phyloP scores from a whole-genome alignment of 2,113 vertebrate species.

The Eclectus roratus region DNA sequence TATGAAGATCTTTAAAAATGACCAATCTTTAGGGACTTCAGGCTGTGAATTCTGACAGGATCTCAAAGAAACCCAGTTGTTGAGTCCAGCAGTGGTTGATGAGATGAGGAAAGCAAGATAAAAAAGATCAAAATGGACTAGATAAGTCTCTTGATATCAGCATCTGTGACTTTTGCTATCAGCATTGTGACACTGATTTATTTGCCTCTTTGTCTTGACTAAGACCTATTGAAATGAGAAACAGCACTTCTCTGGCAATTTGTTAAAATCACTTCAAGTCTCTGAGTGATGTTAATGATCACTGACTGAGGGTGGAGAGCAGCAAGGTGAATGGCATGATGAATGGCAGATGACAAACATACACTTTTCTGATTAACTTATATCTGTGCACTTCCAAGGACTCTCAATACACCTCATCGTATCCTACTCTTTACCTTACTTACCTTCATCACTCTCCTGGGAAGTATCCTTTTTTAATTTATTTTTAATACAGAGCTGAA shows the following conservation, averaged over 20 bases:
- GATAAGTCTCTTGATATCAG: conserved; percentile 37
- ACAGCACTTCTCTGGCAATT: conserved; percentile 23
- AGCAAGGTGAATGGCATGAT: not conserved
- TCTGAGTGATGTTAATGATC: not conserved
- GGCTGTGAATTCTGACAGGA: not conserved
- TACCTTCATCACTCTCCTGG: not conserved
- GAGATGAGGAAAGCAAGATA: conserved; percentile 16
- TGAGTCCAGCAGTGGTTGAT: not conserved
- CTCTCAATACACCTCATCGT: not conserved
- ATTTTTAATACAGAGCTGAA: not conserved
- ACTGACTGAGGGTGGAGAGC: not conserved
- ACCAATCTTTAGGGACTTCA: not conserved
- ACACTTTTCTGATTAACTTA: not conserved
- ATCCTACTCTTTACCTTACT: not conserved
- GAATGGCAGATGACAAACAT: not conserved
- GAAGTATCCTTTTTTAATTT: not conserved
- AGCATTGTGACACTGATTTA: conserved; percentile 14
- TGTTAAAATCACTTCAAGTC: not conserved
- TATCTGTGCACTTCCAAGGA: not conserved
- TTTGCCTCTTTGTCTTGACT: conserved; percentile 13
- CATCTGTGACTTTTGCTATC: not conserved
- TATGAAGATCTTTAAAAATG: not conserved
- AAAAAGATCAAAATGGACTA: conserved; percentile 20
- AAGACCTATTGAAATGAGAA: conserved; percentile 1
- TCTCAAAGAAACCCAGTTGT: not conserved